These are phyloP conservation scores for Phrynocephalus vlangalii DNA, from an alignment of 2,797 vertebrate species.

Conservation along the genomic window DNA sequence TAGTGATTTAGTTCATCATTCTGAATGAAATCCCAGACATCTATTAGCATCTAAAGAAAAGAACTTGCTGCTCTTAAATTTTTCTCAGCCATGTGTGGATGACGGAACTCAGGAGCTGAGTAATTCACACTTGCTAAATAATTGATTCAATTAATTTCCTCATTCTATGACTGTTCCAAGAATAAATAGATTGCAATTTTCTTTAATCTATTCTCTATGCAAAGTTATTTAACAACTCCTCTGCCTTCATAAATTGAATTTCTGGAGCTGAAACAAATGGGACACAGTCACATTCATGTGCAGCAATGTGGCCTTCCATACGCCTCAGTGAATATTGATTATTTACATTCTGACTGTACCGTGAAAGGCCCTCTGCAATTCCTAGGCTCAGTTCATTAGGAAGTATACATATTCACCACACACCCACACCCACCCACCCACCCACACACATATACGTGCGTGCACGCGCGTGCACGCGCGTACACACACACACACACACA, in stretches of 20 bases:
- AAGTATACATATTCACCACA: background rate
- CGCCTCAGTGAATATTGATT: background rate
- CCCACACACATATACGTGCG: no score
- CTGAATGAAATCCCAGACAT: background rate
- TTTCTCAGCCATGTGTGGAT: conserved; percentile 18
- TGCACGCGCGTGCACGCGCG: no score
- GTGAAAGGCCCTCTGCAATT: background rate
- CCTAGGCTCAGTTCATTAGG: background rate
- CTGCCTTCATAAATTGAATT: conserved; percentile 42
- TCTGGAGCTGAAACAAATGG: conserved; percentile 44
- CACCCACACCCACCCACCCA: no score
- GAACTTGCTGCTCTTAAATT: background rate
- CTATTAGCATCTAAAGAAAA: conserved; percentile 28
- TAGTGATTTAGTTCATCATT: background rate
- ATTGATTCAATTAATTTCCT: conserved; percentile 51
- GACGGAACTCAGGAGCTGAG: conserved; percentile 39
- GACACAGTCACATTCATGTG: background rate
- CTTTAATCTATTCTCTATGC: conserved; percentile 44
- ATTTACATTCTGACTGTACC: conserved; percentile 1
- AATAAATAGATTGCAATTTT: conserved; percentile 49
- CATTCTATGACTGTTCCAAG: conserved; percentile 36
- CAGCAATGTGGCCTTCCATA: background rate
- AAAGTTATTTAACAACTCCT: conserved; percentile 48
- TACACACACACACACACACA: background rate
- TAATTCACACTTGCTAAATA: conserved; percentile 48